A percentile compares a stretch with the other conserved stretches of the same genome.
phyloP scores from a whole-genome alignment of 2,888 invertebrate species.

The Dugesia japonica region DNA sequence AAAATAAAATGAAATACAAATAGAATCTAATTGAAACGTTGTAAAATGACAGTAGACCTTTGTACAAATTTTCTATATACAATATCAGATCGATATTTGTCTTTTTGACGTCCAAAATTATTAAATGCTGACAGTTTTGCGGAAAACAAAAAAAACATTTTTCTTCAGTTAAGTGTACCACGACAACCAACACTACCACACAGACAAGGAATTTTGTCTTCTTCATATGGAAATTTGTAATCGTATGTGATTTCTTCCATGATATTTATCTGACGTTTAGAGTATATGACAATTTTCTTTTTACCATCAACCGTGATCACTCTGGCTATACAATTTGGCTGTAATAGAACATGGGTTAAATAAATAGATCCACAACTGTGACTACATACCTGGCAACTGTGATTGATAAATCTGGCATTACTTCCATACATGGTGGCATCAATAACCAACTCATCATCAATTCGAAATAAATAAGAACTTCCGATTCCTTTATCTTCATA shows the following conservation, averaged over 20 bases:
- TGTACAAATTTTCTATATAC: neutral
- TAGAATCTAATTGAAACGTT: slow-evolving; percentile 16
- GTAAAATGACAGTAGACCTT: slow-evolving; percentile 20
- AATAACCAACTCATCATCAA: slow-evolving; percentile 88
- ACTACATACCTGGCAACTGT: slow-evolving; percentile 89
- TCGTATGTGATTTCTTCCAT: slow-evolving; percentile 99
- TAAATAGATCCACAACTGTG: too few relatives aligned
- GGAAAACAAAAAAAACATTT: too few relatives aligned
- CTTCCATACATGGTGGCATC: slow-evolving; percentile 97
- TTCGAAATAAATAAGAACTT: slow-evolving; percentile 87
- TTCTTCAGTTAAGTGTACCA: slow-evolving; percentile 68
- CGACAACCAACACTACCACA: slow-evolving; percentile 86
- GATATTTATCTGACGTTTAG: slow-evolving; percentile 82
- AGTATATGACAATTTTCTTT: slow-evolving; percentile 98
- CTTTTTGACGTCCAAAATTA: too few relatives aligned
- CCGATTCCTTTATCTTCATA: slow-evolving; percentile 94
- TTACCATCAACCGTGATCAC: slow-evolving; percentile 90
- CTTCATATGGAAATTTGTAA: slow-evolving; percentile 90
- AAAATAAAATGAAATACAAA: slow-evolving; percentile 16
- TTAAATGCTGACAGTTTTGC: neutral
- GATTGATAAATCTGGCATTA: slow-evolving; percentile 91
- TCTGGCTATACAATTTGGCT: slow-evolving; percentile 98
- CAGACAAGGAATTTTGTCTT: slow-evolving; percentile 90
- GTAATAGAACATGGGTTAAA: slow-evolving; percentile 36
- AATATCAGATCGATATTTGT: slow-evolving; percentile 1